Evolutionary conservation across 2,888 invertebrate species (phyloP), one percentile per base, ranked within the genome.

Genomic region (Hyalella azteca): DNA sequence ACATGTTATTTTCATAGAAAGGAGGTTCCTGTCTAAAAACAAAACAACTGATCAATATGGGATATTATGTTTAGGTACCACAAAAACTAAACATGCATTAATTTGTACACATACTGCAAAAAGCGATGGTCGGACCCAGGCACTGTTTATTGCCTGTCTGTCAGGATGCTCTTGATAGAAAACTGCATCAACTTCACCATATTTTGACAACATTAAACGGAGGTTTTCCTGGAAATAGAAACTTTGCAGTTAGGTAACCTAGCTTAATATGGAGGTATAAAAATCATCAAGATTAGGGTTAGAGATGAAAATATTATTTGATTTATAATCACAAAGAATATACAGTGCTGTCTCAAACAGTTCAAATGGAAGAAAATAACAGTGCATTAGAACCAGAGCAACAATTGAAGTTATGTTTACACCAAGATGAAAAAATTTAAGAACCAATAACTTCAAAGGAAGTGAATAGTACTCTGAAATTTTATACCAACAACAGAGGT

Each of bases 151-250:
- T 32, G n/a, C 3, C 4, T 32, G 66, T 22, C 36, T 66, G 36
- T 66, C 66, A 15, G 66, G 66, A 66, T 36, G 36, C 19, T 66
- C 39, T 66, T 66, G 66, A 36, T 66, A 66, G 29, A 36, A 36
- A 36, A 66, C 36, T 7, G 66, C 66, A 19, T 32, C 36, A 9
- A 66, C 19, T 5, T 7, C 15, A n/a, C 66, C 66, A 36, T 36
- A 66, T 19, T 36, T 32, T 5, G 66, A 66, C 39, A 66, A 36
- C 66, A 66, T 2, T 36, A 5, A 9, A n/a, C 66, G 32, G 19
- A 66, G 29, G 29, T 66, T 66, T 36, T 66, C 66, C 66, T 66
- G 39, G 19, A 36, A 32, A 39, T 5, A 66, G 5, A 36, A 54
- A 54, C 26, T 7, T 1, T 26, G 45, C 15, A 11, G 19, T 45